Conservation (phyloP, 2,888 invertebrate species). For the Perdita meconis region DNA sequence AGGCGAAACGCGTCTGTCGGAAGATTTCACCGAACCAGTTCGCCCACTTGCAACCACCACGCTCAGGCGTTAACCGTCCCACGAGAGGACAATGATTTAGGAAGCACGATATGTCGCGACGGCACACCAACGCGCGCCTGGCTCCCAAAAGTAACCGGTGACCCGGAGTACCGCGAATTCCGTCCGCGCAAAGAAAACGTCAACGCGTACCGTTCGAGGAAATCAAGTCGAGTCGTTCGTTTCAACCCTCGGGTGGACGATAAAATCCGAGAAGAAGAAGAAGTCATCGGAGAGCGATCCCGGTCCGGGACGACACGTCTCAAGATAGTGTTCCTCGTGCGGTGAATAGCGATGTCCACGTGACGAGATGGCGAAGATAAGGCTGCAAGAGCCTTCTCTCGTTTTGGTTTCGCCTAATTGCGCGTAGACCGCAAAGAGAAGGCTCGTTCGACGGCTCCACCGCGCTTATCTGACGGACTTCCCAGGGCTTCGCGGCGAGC, state of each 20-base stretch:
- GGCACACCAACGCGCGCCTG: conserved; percentile 28
- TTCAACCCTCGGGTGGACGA: not conserved
- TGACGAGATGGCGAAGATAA: not conserved
- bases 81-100: conserved; percentile 46
- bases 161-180: conserved; percentile 31
- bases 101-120: conserved; percentile 14
- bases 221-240: not conserved
- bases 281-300: not conserved
- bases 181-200: not conserved
- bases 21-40: conserved; percentile 55
- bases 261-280: not conserved
- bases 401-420: not conserved
- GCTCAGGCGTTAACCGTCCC: conserved; percentile 63
- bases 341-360: not conserved
- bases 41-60: conserved; percentile 30
- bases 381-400: not conserved
- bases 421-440: not conserved
- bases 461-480: no score
- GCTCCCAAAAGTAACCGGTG: conserved; percentile 36
- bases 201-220: not conserved
- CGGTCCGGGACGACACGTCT: not conserved
- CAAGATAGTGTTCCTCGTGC: no score
- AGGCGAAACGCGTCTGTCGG: conserved; percentile 6
- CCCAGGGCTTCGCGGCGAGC: not conserved
- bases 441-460: not conserved